Base-by-base conservation (phyloP, 1,140 invertebrate genomes). In the Drosophila pallidifrons region DNA sequence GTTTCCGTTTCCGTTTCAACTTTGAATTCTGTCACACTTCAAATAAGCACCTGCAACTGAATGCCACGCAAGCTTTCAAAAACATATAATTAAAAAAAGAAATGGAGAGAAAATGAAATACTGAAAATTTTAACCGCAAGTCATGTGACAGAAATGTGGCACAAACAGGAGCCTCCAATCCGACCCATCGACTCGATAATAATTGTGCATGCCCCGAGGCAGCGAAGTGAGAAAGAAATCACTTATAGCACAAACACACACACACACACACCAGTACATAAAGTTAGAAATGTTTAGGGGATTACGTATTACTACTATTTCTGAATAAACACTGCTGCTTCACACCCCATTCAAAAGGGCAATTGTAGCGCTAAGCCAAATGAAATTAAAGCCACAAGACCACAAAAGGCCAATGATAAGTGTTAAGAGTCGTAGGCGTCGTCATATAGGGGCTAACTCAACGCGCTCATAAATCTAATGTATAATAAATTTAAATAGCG, bases 401-500 rank as follows among this genome's bases (percentile, higher is more conserved):
- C 77, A 77, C 82, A 87, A 86, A 72, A 64, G 70, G 63, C 67
- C 77, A 85, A 65, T 85, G 82, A 85, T 86, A 85, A 81, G 82
- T 70, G 79, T 79, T 75, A 78, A 78, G 73, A 70, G 76, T 70
- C 72, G 60, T 75, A 64, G 63, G 72, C 65, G 71, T 73, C 47
- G 54, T 25, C 32, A 32, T 58, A 55, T 57, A 41, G 28, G 52
- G 57, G 64, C 46, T 68, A 79, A 88, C 83, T 87, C 82, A 87
- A 87, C 82, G 82, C 83, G 73, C 55, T 82, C 82, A 87, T 87
- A 87, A 87, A 87, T 87, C 82, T 87, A 88, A 88, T 87, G 83
- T 87, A 78, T 87, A 87, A 88, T 87, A 87, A 87, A 87, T 87
- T 87, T 87, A 87, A 87, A 87, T 78, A 87, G 82, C 83, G 74